phyloP scores from a whole-genome alignment of 2,797 vertebrate species.

The Hozukius guyotensis region DNA sequence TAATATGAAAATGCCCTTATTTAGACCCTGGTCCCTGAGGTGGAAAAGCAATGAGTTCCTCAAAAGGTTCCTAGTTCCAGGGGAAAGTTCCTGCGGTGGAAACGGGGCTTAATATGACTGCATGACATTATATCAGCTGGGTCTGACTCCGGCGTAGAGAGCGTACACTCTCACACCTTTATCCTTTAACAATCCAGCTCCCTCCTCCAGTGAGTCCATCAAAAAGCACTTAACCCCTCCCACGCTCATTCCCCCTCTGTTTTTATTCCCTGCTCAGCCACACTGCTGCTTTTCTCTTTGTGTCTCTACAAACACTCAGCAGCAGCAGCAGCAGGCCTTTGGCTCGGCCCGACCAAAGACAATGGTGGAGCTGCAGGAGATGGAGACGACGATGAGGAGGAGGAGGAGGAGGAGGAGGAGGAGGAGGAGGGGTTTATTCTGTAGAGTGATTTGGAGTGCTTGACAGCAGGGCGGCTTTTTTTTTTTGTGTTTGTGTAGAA shows the following conservation, averaged over 20 bases:
- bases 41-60: no score
- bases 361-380: slow-evolving; percentile 65
- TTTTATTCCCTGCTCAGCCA: slow-evolving; percentile 19
- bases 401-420: neutral
- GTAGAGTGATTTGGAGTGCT: slow-evolving; percentile 40
- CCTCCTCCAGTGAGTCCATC: slow-evolving; percentile 37
- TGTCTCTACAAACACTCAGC: slow-evolving; percentile 20
- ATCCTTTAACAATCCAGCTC: slow-evolving; percentile 10
- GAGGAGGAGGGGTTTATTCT: slow-evolving; percentile 22
- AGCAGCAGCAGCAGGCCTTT: slow-evolving; percentile 28
- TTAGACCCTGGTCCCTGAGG: no score
- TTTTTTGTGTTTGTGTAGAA: slow-evolving; percentile 28
- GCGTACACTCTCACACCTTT: slow-evolving; percentile 11
- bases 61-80: no score
- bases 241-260: neutral
- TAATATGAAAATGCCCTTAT: no score
- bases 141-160: neutral
- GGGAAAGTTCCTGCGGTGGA: no score
- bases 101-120: neutral
- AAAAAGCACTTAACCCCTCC: slow-evolving; percentile 57
- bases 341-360: slow-evolving; percentile 41
- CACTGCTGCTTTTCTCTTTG: slow-evolving; percentile 25
- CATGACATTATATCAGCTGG: neutral
- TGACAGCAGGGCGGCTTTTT: slow-evolving; percentile 54
- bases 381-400: slow-evolving; percentile 35